Base-by-base conservation (phyloP, 2,888 invertebrate species). In the Synergus gifuensis region DNA sequence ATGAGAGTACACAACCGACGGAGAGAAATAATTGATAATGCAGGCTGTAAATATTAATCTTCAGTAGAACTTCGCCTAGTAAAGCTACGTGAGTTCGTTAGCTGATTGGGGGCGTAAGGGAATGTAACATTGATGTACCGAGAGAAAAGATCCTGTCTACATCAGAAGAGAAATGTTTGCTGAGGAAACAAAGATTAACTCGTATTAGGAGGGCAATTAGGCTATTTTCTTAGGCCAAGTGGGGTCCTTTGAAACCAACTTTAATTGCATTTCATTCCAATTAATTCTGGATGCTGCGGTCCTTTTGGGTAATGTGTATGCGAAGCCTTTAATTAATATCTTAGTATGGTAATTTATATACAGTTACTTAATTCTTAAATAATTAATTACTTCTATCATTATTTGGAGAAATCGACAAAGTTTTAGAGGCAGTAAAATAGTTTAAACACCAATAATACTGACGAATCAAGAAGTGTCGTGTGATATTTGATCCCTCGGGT, bases 11-110 rank as follows among this genome's bases (percentile, higher is more conserved):
- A 54, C 40, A 73, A 40, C 73, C 54, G 36, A 73, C 36, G 54
- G 54, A 49, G 73, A 73, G 73, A 73, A 73, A 73, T 73, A 73
- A 73, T 73, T 73, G 54, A 73, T 73, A 73, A 73, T 54, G 73
- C 54, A 73, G 54, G 54, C 18, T 73, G 73, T 73, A 73, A 73
- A 73, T 73, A 73, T 73, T 73, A 73, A 73, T 73, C 73, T 73
- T 73, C 36, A 73, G 54, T 58, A 40, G 73, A 54, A 58, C 73
- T 73, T n/a, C 54, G n/a, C 73, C 18, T 4, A 54, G 9, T 40
- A 54, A 54, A 73, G 54, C 73, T 73, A 73, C 73, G 54, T 58
- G 40, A 73, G 73, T 73, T 73, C 54, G 73, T 73, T 73, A 58
- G 73, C 54, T 73, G 73, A 73, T 73, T 58, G 54, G 18, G 54